Percentiles rank a stretch among this genome's conserved stretches.
Conservation (phyloP, 2,113 vertebrate genomes). For the Menura novaehollandiae region DNA sequence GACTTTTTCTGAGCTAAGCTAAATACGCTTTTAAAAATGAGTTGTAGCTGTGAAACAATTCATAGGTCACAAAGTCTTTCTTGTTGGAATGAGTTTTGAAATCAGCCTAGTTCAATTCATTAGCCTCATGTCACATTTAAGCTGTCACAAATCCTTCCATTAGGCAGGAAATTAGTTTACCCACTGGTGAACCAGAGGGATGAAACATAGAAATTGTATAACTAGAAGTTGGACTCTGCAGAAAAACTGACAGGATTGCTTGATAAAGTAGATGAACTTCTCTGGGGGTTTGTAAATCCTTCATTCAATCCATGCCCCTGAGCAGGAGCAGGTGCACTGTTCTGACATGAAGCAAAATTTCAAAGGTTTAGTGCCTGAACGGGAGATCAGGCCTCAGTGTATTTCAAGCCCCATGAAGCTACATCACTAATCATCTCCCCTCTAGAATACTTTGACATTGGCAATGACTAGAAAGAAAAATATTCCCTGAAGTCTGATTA, state of each 20-base stretch:
- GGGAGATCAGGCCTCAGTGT: background rate
- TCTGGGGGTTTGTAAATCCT: conserved; percentile 21
- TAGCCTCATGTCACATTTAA: conserved; percentile 44
- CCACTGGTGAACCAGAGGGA: background rate
- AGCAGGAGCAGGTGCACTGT: background rate
- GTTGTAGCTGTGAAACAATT: background rate
- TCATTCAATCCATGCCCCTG: background rate
- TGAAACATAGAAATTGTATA: conserved; percentile 17
- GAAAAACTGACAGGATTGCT: conserved; percentile 15
- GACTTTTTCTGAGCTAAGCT: background rate
- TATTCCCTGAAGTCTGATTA: background rate
- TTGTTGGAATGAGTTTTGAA: conserved; percentile 43
- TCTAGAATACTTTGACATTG: conserved; percentile 26
- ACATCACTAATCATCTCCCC: background rate
- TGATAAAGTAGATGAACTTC: conserved; percentile 20
- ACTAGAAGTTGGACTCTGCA: background rate
- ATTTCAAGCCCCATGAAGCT: conserved; percentile 3
- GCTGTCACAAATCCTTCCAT: conserved; percentile 42
- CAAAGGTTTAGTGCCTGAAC: conserved; percentile 29
- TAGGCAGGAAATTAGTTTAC: conserved; percentile 57
- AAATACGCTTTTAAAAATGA: background rate
- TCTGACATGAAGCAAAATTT: conserved; percentile 53
- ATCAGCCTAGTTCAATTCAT: conserved; percentile 36
- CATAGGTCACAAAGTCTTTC: background rate
- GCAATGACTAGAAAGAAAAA: background rate